Evolutionary conservation across 2,888 invertebrate genomes (phyloP).

Genomic region (Erebia palarica): DNA sequence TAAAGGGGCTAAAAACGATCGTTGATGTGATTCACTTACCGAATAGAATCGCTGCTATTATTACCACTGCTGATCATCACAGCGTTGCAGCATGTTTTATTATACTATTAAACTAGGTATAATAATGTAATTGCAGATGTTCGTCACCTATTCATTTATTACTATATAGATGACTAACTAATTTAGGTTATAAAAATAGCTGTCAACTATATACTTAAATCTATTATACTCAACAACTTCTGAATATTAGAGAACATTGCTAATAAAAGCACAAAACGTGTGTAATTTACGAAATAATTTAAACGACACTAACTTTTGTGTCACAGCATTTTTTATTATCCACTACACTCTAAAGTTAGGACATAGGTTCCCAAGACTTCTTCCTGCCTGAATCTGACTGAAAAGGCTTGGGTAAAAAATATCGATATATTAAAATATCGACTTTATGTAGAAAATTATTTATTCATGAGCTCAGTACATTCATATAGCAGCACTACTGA

Average conservation of each 20-base stretch:
- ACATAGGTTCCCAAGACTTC: background rate
- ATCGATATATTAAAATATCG: no score
- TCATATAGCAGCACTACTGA: no score
- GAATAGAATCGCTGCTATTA: constrained; percentile 39
- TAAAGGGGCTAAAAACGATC: constrained; percentile 16
- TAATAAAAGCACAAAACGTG: constrained; percentile 2
- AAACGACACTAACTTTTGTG: background rate
- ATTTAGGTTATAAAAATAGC: constrained; percentile 75
- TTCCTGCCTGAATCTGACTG: background rate
- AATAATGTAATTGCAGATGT: constrained; percentile 53
- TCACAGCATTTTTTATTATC: background rate
- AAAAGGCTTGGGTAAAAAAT: no score
- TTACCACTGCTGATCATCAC: constrained; percentile 42
- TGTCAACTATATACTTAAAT: constrained; percentile 25
- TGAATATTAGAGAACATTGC: constrained; percentile 4
- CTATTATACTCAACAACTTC: background rate
- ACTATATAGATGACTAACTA: constrained; percentile 58
- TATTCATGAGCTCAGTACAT: no score
- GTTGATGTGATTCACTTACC: constrained; percentile 41
- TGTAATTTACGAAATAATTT: background rate
- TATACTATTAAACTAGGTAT: constrained; percentile 36
- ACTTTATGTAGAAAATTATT: no score
- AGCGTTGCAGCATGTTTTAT: constrained; percentile 40
- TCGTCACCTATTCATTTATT: constrained; percentile 61
- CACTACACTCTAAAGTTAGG: background rate